These are phyloP conservation scores for Psix sp. DNA, from an alignment of 1,140 invertebrate species.

Conservation along the genomic window DNA sequence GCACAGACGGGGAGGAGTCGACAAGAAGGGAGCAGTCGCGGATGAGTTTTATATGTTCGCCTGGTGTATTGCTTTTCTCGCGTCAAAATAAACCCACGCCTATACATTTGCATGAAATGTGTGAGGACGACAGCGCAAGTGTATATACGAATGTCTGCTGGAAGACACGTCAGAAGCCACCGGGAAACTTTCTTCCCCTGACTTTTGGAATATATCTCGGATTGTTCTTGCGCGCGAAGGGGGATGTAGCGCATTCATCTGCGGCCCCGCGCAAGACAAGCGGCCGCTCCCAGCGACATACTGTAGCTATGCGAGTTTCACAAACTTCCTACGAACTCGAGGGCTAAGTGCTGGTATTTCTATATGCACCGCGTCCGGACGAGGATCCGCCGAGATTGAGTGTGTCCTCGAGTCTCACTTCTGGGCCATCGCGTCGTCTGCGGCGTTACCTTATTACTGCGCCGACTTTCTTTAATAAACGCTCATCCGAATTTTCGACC, in stretches of 20 bases:
- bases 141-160: constrained; percentile 33
- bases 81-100: constrained; percentile 40
- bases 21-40: constrained; percentile 6
- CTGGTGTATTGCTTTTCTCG: constrained; percentile 31
- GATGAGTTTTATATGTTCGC: constrained; percentile 41
- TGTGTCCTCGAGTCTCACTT: constrained; percentile 33
- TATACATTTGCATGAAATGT: constrained; percentile 35
- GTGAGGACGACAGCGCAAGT: constrained; percentile 32
- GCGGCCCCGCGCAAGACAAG: constrained; percentile 24
- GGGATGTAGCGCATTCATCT: constrained; percentile 26
- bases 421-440: constrained; percentile 1
- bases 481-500: background rate
- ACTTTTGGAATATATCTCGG: constrained; percentile 40
- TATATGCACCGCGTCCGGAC: constrained; percentile 27
- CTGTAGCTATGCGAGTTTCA: constrained; percentile 45
- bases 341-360: constrained; percentile 35
- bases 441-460: constrained; percentile 13
- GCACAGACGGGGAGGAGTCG: background rate
- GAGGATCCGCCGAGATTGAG: constrained; percentile 24
- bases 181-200: constrained; percentile 38
- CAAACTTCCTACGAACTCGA: constrained; percentile 28
- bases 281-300: constrained; percentile 23
- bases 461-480: constrained; percentile 13
- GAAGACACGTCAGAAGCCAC: constrained; percentile 48
- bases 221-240: constrained; percentile 40